phyloP scores from a whole-genome alignment of 2,888 invertebrate genomes.

The Melanostoma scalare region DNA sequence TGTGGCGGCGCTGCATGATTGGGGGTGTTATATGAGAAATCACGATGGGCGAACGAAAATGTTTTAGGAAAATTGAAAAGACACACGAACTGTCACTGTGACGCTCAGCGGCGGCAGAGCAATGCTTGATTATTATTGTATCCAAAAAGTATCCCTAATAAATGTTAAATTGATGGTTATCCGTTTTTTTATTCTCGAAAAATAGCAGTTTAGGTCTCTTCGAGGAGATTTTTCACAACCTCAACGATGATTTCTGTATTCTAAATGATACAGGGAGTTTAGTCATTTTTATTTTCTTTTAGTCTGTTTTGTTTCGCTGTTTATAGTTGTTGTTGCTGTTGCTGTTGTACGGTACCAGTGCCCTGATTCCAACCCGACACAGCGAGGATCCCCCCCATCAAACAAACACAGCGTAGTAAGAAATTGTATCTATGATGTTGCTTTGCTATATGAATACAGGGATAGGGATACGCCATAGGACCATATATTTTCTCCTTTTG shows the following conservation, averaged over 20 bases:
- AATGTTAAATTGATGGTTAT: slow-evolving; percentile 73
- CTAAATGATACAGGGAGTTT: slow-evolving; percentile 59
- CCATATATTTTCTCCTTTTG: slow-evolving; percentile 29
- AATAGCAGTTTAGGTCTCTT: slow-evolving; percentile 65
- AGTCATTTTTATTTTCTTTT: slow-evolving; percentile 29
- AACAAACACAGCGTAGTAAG: slow-evolving; percentile 13
- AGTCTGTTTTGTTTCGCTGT: background rate
- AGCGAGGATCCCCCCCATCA: slow-evolving; percentile 24
- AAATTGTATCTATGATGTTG: background rate
- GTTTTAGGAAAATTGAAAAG: slow-evolving; percentile 72
- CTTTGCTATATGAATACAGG: background rate
- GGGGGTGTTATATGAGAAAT: slow-evolving; percentile 27
- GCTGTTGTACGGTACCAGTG: background rate
- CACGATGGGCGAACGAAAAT: slow-evolving; percentile 62
- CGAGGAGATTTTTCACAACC: slow-evolving; percentile 67
- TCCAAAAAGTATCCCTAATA: slow-evolving; percentile 72
- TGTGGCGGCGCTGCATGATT: background rate
- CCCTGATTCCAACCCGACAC: slow-evolving; percentile 37
- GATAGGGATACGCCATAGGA: background rate
- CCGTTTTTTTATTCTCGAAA: slow-evolving; percentile 69
- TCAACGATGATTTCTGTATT: slow-evolving; percentile 69
- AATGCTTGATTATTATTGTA: slow-evolving; percentile 72
- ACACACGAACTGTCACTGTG: slow-evolving; percentile 68
- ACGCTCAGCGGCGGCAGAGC: slow-evolving; percentile 16
- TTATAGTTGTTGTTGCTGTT: slow-evolving; percentile 8